Conservation (phyloP, 2,797 vertebrate species). For the Gephyroberyx darwinii region DNA sequence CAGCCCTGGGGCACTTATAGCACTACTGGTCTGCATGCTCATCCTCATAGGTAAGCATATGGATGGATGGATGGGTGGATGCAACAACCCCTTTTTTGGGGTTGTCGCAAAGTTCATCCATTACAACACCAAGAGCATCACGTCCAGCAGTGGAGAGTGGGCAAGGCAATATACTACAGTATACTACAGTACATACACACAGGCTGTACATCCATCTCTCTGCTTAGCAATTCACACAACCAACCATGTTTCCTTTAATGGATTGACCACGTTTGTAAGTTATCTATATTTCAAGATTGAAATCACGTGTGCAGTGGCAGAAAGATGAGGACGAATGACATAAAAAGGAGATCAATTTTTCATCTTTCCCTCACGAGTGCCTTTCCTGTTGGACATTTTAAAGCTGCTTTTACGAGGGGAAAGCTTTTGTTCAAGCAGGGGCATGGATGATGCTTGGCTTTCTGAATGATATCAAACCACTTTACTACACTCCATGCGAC, state of each 20-base stretch:
- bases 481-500: slow-evolving; percentile 48
- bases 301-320: slow-evolving; percentile 32
- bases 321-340: slow-evolving; percentile 47
- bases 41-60: slow-evolving; percentile 93
- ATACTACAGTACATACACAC: not conserved
- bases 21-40: slow-evolving; percentile 94
- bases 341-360: slow-evolving; percentile 62
- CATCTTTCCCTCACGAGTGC: slow-evolving; percentile 39
- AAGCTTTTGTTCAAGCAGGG: slow-evolving; percentile 64
- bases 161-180: not conserved
- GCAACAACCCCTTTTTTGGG: slow-evolving; percentile 27
- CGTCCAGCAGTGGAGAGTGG: slow-evolving; percentile 20
- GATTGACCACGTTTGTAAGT: slow-evolving; percentile 60
- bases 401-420: slow-evolving; percentile 22
- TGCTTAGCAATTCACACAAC: slow-evolving; percentile 32
- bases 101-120: slow-evolving; percentile 38
- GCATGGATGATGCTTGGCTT: slow-evolving; percentile 40
- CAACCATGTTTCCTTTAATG: slow-evolving; percentile 56
- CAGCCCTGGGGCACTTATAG: slow-evolving; percentile 97
- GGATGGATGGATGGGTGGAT: slow-evolving; percentile 24
- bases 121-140: slow-evolving; percentile 19
- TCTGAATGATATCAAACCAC: slow-evolving; percentile 70
- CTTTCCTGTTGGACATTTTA: slow-evolving; percentile 34
- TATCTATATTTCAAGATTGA: slow-evolving; percentile 59
- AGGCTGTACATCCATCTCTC: slow-evolving; percentile 8